These are phyloP conservation scores for Hesperia comma DNA, from an alignment of 2,888 invertebrate genomes.

Conservation along the genomic window DNA sequence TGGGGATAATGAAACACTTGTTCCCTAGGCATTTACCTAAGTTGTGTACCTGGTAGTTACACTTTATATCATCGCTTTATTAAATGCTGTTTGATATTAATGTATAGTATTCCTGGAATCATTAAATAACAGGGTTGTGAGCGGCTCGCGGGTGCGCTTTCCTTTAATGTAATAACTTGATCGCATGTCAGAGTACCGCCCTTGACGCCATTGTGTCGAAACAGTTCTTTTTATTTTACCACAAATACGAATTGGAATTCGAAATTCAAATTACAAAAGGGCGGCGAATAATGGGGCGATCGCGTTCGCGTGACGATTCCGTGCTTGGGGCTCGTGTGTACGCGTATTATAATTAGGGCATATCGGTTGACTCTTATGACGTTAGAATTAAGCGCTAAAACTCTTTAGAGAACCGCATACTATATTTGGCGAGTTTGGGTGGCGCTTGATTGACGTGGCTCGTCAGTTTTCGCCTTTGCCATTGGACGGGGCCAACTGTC, in stretches of 20 bases:
- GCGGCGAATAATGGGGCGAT: conserved; percentile 83
- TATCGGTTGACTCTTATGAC: conserved; percentile 50
- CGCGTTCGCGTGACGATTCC: conserved; percentile 78
- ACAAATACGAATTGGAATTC: conserved; percentile 84
- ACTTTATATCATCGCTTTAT: conserved; percentile 35
- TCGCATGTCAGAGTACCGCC: conserved; percentile 84
- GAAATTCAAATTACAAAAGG: conserved; percentile 84
- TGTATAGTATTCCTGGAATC: conserved; percentile 68
- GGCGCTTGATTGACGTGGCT: conserved; percentile 89
- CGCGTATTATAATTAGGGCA: conserved; percentile 61
- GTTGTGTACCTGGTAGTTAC: conserved; percentile 30
- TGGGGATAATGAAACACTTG: conserved; percentile 8
- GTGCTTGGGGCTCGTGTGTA: conserved; percentile 57
- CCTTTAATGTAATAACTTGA: conserved; percentile 84
- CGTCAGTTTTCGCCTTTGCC: conserved; percentile 90
- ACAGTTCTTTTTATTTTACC: conserved; percentile 83
- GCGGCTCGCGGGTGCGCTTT: conserved; percentile 75
- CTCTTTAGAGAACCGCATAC: conserved; percentile 50
- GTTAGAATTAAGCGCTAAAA: conserved; percentile 56
- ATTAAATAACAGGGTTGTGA: conserved; percentile 70
- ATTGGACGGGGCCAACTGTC: conserved; percentile 92
- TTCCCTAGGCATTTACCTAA: conserved; percentile 24
- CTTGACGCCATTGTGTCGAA: conserved; percentile 84
- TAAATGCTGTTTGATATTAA: conserved; percentile 55
- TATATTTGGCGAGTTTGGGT: conserved; percentile 61